Base-by-base conservation (phyloP, 2,888 invertebrate genomes). In the Caenorhabditis sp. region DNA sequence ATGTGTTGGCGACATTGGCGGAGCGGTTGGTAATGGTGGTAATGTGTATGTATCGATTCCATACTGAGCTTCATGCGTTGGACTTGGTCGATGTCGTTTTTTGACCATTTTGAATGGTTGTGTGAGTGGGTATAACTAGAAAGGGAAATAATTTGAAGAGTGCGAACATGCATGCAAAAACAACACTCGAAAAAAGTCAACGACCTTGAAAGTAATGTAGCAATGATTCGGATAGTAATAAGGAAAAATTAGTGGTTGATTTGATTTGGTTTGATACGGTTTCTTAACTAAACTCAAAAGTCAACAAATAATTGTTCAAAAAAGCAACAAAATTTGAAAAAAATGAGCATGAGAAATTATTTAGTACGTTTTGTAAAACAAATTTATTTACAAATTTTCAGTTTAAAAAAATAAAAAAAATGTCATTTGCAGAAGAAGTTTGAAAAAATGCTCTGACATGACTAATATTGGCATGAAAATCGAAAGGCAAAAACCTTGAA, bases 21-120 rank as follows among this genome's bases (percentile, higher is more conserved):
- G 75, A 37, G 75, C 75, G 10, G 66, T 62, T n/a, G 72, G 68
- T 43, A 67, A 36, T n/a, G 66, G 68, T n/a, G 57, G 58, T 14
- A 31, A 24, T 21, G 49, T 50, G 17, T 55, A 64, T 17, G 63
- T 49, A 31, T 72, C 67, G 19, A 58, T 5, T 0, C 24, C 36
- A 10, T 50, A 55, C 27, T 68, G 58, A 24, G 63, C 61, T 23
- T 68, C 73, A 43, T 57, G 27, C 0, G 67, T 59, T n/a, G 68
- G 65, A 8, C 58, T 57, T 49, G 65, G 58, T 26, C 68, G 71
- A 66, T 71, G 73, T 58, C 43, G 5, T 14, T 43, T 43, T 43
- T 43, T 43, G 17, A 17, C 43, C 43, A 43, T 43, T 43, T 43
- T 43, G 43, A 43, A 43, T 43, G 43, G 43, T 12, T 12, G 10